These are phyloP conservation scores for Coenonympha arcania DNA, from an alignment of 2,888 invertebrate genomes.

Conservation along the genomic window DNA sequence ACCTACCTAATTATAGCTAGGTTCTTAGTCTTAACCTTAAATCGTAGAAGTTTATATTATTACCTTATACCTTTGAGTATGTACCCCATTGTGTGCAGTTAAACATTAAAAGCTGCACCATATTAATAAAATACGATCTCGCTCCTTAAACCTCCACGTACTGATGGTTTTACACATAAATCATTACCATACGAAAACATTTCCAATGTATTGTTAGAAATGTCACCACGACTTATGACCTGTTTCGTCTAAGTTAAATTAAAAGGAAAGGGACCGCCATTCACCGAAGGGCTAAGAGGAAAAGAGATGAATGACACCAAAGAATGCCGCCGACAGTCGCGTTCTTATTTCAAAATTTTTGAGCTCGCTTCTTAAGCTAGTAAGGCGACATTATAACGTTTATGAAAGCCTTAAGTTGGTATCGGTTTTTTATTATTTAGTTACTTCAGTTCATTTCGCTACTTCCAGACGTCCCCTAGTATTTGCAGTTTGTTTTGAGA, in stretches of 20 bases:
- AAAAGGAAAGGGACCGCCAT: conserved; percentile 53
- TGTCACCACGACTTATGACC: conserved; percentile 72
- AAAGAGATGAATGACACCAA: conserved; percentile 49
- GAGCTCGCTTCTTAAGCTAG: conserved; percentile 2
- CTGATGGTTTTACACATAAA: conserved; percentile 68
- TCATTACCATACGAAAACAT: conserved; percentile 74
- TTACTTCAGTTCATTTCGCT: background rate
- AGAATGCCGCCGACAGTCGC: conserved; percentile 48
- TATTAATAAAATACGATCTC: conserved; percentile 53
- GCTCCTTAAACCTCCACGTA: conserved; percentile 53
- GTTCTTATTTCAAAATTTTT: conserved; percentile 9
- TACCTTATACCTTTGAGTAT: too few relatives aligned
- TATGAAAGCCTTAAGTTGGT: background rate
- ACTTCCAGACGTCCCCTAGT: too few relatives aligned
- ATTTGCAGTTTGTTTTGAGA: background rate
- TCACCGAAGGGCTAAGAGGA: conserved; percentile 39
- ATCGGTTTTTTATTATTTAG: too few relatives aligned
- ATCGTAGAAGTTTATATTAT: too few relatives aligned
- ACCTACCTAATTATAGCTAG: too few relatives aligned
- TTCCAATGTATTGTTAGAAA: conserved; percentile 71
- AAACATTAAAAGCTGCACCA: conserved; percentile 26
- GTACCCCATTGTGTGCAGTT: background rate
- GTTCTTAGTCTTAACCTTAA: too few relatives aligned
- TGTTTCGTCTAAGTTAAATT: conserved; percentile 67
- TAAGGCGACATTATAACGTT: conserved; percentile 7